Evolutionary conservation across 2,113 vertebrate species (phyloP).

Genomic region (Neoarius graeffei): DNA sequence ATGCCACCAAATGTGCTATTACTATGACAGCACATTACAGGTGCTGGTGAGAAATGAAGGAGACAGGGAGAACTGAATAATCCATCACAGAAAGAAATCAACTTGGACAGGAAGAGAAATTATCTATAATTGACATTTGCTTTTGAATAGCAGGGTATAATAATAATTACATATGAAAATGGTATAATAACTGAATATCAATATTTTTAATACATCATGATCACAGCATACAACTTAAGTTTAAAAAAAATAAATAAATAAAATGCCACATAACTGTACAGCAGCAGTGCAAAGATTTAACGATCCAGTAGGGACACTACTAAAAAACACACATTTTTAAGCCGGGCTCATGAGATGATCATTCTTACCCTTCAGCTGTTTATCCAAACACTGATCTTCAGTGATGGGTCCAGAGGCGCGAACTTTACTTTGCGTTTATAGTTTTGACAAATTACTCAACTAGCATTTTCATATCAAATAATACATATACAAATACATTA

Average conservation of each 20-base stretch:
- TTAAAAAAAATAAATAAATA: not conserved
- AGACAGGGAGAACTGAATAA: conserved; percentile 5
- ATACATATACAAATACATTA: not conserved
- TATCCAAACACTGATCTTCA: not conserved
- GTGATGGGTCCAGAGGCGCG: not conserved
- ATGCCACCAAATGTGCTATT: conserved; percentile 35
- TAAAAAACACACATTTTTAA: not conserved
- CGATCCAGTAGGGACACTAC: not conserved
- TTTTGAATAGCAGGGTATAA: conserved; percentile 15
- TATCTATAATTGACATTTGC: conserved; percentile 9
- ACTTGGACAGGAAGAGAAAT: conserved; percentile 18
- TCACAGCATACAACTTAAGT: not conserved
- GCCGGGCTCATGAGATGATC: not conserved
- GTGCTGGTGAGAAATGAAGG: conserved; percentile 24
- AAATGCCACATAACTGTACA: not conserved
- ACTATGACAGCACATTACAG: conserved; percentile 40
- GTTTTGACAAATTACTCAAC: not conserved
- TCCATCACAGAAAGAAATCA: conserved; percentile 25
- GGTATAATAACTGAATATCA: not conserved
- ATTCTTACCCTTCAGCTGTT: not conserved
- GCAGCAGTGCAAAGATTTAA: not conserved
- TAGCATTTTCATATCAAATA: not conserved
- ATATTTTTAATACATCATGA: not conserved
- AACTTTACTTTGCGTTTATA: not conserved
- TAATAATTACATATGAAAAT: not conserved